Conservation (phyloP, 2,888 invertebrate species). For the Schrankia costaestrigalis region DNA sequence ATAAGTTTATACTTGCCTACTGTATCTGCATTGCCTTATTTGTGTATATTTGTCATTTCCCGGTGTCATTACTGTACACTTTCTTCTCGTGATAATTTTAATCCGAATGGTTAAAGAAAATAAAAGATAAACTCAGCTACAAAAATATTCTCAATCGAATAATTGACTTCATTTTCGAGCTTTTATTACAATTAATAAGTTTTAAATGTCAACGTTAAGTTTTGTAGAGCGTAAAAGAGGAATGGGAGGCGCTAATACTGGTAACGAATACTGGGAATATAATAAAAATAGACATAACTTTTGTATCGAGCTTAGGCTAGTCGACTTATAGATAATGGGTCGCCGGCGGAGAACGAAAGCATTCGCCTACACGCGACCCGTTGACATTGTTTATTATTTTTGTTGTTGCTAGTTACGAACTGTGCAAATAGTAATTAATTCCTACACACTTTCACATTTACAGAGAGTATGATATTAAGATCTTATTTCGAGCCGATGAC, state of each 20-base stretch:
- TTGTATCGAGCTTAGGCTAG: constrained; percentile 1
- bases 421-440: constrained; percentile 65
- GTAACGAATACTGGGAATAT: not conserved
- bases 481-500: constrained; percentile 55
- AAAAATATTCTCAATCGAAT: no score
- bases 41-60: no score
- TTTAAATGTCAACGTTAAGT: no score
- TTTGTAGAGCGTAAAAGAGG: no score
- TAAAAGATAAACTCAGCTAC: no score
- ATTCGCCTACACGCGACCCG: constrained; percentile 54
- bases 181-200: no score
- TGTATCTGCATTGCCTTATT: not conserved
- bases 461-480: constrained; percentile 32
- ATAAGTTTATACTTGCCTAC: constrained; percentile 10
- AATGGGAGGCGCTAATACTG: no score
- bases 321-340: constrained; percentile 14
- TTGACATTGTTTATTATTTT: constrained; percentile 67
- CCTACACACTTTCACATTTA: constrained; percentile 68
- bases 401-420: constrained; percentile 50
- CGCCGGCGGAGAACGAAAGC: constrained; percentile 28
- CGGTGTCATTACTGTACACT: no score
- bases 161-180: no score
- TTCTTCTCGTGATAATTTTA: no score
- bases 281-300: constrained; percentile 5
- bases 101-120: no score